A percentile compares a stretch with the other conserved stretches of the same genome.
Conservation (phyloP, 2,797 vertebrate genomes). For the Scleropages formosus region DNA sequence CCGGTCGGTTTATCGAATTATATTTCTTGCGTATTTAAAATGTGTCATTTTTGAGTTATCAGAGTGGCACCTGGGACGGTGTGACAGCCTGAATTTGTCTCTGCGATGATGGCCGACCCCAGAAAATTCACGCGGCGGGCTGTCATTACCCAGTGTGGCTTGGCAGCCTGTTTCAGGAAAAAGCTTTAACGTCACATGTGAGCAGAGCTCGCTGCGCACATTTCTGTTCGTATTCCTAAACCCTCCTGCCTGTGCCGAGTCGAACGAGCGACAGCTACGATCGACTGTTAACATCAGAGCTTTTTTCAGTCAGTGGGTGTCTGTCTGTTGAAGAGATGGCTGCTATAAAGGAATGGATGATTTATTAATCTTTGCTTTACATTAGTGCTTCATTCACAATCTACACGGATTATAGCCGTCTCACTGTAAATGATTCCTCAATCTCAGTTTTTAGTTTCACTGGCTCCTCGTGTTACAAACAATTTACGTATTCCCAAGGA, state of each 20-base stretch:
- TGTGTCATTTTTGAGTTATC: not conserved
- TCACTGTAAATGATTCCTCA: too few species aligned
- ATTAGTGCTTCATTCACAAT: too few species aligned
- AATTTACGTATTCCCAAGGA: too few species aligned
- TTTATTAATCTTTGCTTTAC: too few species aligned
- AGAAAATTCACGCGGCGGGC: constrained; percentile 8
- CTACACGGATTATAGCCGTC: too few species aligned
- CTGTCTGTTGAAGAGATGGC: not conserved
- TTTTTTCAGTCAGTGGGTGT: not conserved
- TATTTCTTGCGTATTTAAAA: too few species aligned
- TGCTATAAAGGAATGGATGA: too few species aligned
- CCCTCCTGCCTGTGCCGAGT: too few species aligned
- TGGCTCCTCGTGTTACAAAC: too few species aligned
- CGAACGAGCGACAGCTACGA: not conserved
- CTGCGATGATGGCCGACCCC: not conserved
- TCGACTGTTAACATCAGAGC: not conserved
- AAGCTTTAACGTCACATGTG: not conserved
- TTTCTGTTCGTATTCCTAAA: not conserved
- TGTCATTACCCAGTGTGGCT: not conserved
- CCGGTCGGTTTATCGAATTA: constrained; percentile 1
- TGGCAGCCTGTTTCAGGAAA: not conserved
- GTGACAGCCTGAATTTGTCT: not conserved
- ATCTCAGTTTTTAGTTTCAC: too few species aligned
- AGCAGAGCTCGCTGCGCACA: not conserved
- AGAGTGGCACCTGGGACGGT: not conserved